Conservation (phyloP, 2,888 invertebrate genomes). For the Eupithecia pulchellata region DNA sequence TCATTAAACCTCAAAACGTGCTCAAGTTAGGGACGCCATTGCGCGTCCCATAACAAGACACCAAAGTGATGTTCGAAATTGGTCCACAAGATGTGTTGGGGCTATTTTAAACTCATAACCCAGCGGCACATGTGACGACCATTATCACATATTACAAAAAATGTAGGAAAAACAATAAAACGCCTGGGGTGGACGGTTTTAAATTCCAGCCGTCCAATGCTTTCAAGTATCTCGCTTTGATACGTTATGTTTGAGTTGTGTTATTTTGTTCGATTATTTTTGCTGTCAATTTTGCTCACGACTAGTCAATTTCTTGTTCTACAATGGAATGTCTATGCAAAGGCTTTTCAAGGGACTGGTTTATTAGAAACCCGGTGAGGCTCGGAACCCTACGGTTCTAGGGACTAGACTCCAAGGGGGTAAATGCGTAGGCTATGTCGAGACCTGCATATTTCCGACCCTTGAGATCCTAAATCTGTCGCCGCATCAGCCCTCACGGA, state of each 20-base stretch:
- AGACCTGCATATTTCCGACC: too few relatives aligned
- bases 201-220: constrained; percentile 63
- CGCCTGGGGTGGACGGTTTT: constrained; percentile 68
- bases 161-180: constrained; percentile 83
- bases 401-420: too few relatives aligned
- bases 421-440: too few relatives aligned
- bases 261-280: constrained; percentile 11
- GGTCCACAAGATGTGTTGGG: constrained; percentile 69
- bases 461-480: too few relatives aligned
- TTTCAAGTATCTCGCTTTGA: constrained; percentile 35
- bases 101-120: constrained; percentile 85
- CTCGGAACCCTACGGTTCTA: too few relatives aligned
- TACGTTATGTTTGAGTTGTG: background rate
- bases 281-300: background rate
- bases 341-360: too few relatives aligned
- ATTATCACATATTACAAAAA: constrained; percentile 86
- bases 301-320: background rate
- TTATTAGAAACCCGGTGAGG: too few relatives aligned
- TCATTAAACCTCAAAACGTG: constrained; percentile 21
- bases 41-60: constrained; percentile 45
- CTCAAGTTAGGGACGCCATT: constrained; percentile 18
- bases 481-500: too few relatives aligned
- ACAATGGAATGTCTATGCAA: background rate
- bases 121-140: constrained; percentile 83
- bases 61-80: constrained; percentile 69